phyloP scores from a whole-genome alignment of 64 coral and sea anemone genomes.

The Actinia equina region DNA sequence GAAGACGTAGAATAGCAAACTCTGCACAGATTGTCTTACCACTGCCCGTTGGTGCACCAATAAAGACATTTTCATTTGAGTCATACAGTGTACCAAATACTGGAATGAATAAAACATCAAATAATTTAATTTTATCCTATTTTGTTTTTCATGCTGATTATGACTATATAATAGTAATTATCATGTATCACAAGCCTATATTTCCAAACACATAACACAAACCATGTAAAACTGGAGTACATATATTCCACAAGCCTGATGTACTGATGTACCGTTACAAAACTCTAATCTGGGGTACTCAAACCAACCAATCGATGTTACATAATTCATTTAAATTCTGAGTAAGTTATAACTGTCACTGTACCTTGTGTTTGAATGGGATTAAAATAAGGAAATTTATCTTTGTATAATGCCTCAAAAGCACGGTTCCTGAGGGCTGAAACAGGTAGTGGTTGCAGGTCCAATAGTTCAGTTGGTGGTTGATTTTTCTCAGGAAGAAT shows the following conservation, averaged over 20 bases:
- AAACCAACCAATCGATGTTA: too few species aligned
- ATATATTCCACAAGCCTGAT: too few species aligned
- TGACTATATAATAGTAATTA: too few species aligned
- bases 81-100: constrained; percentile 97
- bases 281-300: too few species aligned
- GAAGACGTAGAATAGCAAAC: constrained; percentile 87
- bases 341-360: too few species aligned
- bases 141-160: too few species aligned
- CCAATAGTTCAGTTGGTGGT: constrained; percentile 85
- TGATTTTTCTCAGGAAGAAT: constrained; percentile 98
- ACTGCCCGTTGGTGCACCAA: constrained; percentile 97
- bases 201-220: too few species aligned
- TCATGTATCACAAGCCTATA: too few species aligned
- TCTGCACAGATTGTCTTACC: constrained; percentile 99
- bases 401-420: constrained; percentile 94
- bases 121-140: too few species aligned
- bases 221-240: too few species aligned
- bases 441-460: constrained; percentile 91
- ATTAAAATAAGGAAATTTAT: constrained; percentile 99
- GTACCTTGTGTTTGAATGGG: constrained; percentile 97
- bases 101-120: constrained; percentile 25
- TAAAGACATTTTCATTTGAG: constrained; percentile 97
- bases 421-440: constrained; percentile 91
- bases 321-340: too few species aligned
- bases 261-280: too few species aligned